Conservation (phyloP, 2,888 invertebrate species). For the Carcina quercana region DNA sequence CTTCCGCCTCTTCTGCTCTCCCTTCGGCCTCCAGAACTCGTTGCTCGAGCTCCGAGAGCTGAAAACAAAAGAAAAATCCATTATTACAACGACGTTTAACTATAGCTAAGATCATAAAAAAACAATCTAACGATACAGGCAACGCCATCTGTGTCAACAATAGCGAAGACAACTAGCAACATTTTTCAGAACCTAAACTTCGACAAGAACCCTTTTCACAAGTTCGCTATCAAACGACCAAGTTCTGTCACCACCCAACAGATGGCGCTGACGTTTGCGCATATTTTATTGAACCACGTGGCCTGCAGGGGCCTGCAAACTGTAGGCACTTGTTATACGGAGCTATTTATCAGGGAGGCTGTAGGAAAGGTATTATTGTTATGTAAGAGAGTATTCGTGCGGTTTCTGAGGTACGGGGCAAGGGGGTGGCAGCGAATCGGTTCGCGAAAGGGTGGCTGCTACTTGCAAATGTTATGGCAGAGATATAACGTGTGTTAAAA, state of each 20-base stretch:
- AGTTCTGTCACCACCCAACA: constrained; percentile 44
- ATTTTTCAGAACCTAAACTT: constrained; percentile 13
- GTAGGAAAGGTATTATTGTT: constrained; percentile 65
- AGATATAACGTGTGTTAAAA: constrained; percentile 50
- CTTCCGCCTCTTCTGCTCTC: constrained; percentile 94
- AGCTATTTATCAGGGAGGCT: constrained; percentile 44
- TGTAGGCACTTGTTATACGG: constrained; percentile 22
- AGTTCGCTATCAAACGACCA: constrained; percentile 13
- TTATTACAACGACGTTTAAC: neutral
- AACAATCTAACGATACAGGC: constrained; percentile 16
- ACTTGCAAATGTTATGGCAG: constrained; percentile 50
- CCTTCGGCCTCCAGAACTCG: constrained; percentile 94
- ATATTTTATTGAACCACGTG: constrained; percentile 67
- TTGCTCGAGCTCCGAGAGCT: constrained; percentile 96
- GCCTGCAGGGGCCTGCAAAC: constrained; percentile 24
- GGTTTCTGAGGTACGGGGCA: constrained; percentile 52
- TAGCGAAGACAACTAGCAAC: constrained; percentile 5
- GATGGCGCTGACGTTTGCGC: constrained; percentile 47
- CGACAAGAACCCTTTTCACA: constrained; percentile 18
- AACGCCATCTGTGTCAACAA: constrained; percentile 40
- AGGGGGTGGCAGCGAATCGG: constrained; percentile 36
- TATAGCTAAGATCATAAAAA: constrained; percentile 2
- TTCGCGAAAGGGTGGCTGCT: constrained; percentile 55
- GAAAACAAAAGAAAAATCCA: constrained; percentile 59
- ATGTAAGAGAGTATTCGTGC: constrained; percentile 67